Conservation (phyloP, 2,113 vertebrate species). For the Acanthochromis polyacanthus region DNA sequence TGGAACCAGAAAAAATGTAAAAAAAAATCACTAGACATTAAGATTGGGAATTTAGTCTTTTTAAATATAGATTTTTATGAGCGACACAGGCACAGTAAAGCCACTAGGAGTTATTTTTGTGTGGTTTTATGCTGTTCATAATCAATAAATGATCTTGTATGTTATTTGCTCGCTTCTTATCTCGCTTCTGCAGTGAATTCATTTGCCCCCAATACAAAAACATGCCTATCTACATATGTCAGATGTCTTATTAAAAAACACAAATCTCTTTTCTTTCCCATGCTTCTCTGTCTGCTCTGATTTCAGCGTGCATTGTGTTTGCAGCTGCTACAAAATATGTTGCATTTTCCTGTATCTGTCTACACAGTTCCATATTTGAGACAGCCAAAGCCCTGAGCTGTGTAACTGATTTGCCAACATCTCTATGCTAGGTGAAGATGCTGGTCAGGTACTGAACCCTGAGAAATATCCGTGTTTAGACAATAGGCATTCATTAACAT, state of each 20-base stretch:
- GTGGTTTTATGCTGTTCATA: background rate
- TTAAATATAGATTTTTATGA: background rate
- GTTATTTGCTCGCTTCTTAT: constrained; percentile 20
- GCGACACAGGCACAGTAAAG: background rate
- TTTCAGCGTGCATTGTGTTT: constrained; percentile 1
- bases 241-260: background rate
- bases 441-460: constrained; percentile 44
- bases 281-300: background rate
- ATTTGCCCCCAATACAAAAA: constrained; percentile 16
- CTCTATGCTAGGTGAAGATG: constrained; percentile 27
- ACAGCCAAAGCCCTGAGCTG: background rate
- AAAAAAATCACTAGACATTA: background rate
- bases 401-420: constrained; percentile 75
- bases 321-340: background rate
- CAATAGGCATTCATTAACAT: constrained; percentile 84
- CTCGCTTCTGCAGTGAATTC: constrained; percentile 1
- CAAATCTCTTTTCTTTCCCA: background rate
- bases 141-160: background rate
- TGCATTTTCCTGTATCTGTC: constrained; percentile 1
- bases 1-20: constrained; percentile 15
- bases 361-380: background rate
- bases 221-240: constrained; percentile 5
- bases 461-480: constrained; percentile 74
- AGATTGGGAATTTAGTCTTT: background rate
- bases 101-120: background rate